A percentile compares a stretch with the other conserved stretches of the same genome.
phyloP scores from a whole-genome alignment of 2,888 invertebrate species.

The Eretmocerus hayati region DNA sequence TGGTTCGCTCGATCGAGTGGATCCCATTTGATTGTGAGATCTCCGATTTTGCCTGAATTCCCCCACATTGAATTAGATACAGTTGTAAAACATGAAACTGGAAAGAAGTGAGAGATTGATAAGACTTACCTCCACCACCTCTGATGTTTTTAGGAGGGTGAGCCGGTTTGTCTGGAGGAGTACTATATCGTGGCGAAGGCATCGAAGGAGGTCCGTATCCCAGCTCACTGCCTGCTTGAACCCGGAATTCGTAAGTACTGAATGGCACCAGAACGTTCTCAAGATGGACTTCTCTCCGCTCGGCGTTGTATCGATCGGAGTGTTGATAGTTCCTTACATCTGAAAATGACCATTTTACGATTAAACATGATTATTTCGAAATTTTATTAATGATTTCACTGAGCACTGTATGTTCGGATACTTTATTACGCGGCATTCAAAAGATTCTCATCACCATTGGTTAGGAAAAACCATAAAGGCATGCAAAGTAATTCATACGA shows the following conservation, averaged over 20 bases:
- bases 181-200: constrained; percentile 81
- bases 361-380: constrained; percentile 1
- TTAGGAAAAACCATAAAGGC: too few relatives aligned
- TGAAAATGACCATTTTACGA: background rate
- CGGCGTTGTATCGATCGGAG: constrained; percentile 67
- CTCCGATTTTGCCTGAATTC: constrained; percentile 68
- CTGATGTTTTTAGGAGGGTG: constrained; percentile 72
- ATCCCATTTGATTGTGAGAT: constrained; percentile 85
- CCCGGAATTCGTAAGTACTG: constrained; percentile 84
- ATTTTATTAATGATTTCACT: too few relatives aligned
- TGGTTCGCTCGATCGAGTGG: constrained; percentile 71
- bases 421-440: too few relatives aligned
- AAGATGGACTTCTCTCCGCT: constrained; percentile 69
- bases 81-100: background rate
- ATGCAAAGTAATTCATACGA: too few relatives aligned
- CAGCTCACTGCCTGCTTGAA: constrained; percentile 77
- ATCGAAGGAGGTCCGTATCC: constrained; percentile 77
- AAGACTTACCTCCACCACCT: constrained; percentile 73
- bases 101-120: background rate
- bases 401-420: too few relatives aligned
- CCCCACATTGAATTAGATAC: too few relatives aligned
- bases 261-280: constrained; percentile 73
- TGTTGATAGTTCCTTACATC: too few relatives aligned
- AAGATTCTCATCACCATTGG: too few relatives aligned
- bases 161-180: constrained; percentile 71